Conservation (phyloP, 2,888 invertebrate species). For the Danaus chrysippus region DNA sequence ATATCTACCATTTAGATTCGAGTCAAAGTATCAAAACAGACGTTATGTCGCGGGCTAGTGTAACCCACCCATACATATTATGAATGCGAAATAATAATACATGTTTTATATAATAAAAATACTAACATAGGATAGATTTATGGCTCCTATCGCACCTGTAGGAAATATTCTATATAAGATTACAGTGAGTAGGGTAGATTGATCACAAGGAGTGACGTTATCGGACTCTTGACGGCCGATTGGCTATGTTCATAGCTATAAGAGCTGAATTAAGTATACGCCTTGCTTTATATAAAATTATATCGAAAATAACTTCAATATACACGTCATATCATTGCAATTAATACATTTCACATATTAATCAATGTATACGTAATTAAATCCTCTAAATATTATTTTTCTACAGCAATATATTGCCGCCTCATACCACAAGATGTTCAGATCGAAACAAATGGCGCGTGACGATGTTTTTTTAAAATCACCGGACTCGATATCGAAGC, state of each 20-base stretch:
- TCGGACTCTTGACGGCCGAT: constrained; percentile 33
- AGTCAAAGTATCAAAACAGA: too few species aligned
- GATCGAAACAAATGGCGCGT: constrained; percentile 52
- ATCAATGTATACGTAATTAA: neutral
- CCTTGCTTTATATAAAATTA: too few species aligned
- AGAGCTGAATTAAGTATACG: too few species aligned
- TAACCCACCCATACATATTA: neutral
- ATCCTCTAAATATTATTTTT: neutral
- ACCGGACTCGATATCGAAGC: constrained; percentile 34
- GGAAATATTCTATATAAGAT: constrained; percentile 62
- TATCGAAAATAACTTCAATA: too few species aligned
- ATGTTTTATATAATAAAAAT: constrained; percentile 2
- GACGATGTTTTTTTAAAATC: constrained; percentile 49
- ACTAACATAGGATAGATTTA: constrained; percentile 6
- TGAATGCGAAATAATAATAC: neutral
- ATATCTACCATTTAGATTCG: too few species aligned
- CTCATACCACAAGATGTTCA: constrained; percentile 3
- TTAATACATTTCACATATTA: neutral
- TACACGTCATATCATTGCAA: too few species aligned
- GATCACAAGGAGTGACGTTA: constrained; percentile 52
- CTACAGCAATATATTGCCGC: neutral
- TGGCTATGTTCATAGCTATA: constrained; percentile 15
- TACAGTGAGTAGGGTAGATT: constrained; percentile 61
- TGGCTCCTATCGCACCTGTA: constrained; percentile 35
- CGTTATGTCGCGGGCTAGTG: neutral